Base-by-base conservation (phyloP, 2,113 vertebrate species). In the Ptilorrhoa leucosticta region DNA sequence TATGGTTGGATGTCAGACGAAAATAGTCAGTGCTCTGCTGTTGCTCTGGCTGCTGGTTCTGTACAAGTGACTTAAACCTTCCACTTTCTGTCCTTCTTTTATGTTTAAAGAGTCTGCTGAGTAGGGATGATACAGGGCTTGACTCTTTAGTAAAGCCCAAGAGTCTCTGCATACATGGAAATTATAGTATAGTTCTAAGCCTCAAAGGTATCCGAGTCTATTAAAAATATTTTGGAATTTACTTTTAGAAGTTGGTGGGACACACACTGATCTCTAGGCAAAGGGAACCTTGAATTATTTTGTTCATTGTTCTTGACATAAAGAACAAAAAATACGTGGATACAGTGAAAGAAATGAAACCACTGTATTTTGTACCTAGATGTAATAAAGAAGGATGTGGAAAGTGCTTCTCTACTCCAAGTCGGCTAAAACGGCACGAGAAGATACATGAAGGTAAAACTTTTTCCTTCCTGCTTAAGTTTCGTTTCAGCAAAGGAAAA, bases 381-480 rank as follows among this genome's bases (percentile, higher is more conserved):
- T 99, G 99, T 93, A 54, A 53, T 58, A 96, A 98, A 22, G 98
- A 98, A 82, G 98, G 97, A 89, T 99, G 99, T 58, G 93, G 96
- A 19, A 98, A 97, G 82, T 96, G 95, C 80, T 99, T 99, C 65
- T 37, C 97, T 61, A 95, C 97, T 16, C 96, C 97, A 30, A 97
- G 97, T 83, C 95, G 95, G 78, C 97, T 99, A 58, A 99, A 98
- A 70, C 97, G 97, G 44, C 99, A 99, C 0, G 94, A 98, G 92
- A 99, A 98, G 91, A 83, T 97, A 42, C 99, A 99, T 60, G 88
- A 97, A 98, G 99, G 99, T 99, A 97, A 68, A 88, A 88, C 11
- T 1, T 50, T 45, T 88, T 50, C 35, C 8, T 44, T 54, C n/a
- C n/a, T 72, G 31, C 5, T 79, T 47, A 42, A 50, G 1, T 42